Base-by-base conservation (phyloP, 1,140 invertebrate genomes). In the Lepidurus packardi region DNA sequence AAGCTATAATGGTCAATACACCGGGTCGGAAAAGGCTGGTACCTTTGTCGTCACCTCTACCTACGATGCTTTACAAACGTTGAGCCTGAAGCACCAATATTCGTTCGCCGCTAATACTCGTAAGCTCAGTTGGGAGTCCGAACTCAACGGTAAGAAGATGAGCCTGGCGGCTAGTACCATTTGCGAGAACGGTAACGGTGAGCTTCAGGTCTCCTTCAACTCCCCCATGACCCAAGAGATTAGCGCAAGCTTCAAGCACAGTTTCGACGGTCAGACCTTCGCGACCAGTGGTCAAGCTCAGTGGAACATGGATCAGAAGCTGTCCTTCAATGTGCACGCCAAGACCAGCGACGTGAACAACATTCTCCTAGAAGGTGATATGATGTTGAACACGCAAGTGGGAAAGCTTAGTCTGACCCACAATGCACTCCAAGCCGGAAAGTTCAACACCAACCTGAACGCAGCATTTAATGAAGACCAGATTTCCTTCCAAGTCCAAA, bases 101-200 rank as follows among this genome's bases (percentile, higher is more conserved):
- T 43, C 53, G 16, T 65, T 65, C 53, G 53, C n/a, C 2, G 53
- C 25, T 42, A 78, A 78, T 73, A n/a, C 25, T 11, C 24, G 21
- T 16, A 43, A 44, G 24, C 44, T 78, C 34, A n/a, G n/a, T 73
- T 44, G 44, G 34, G 42, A 13, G 41, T 41, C 42, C n/a, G 78
- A 78, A 13, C 65, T 78, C 25, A 78, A 78, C 43, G 79, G 77
- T 16, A 53, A 78, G 77, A 79, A 80, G 42, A 10, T 75, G 24
- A 21, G 47, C 2, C n/a, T 73, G 11, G 45, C 42, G 8, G 53
- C 43, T 0, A 43, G 16, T 7, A 43, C 65, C 13, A 34, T 42
- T 43, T 13, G 43, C 41, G 78, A n/a, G 5, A 73, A 73, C 53
- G 13, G 73, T 9, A 74, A 42, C 45, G 41, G 47, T 16, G 13